Evolutionary conservation across 2,113 vertebrate genomes (phyloP).

Genomic region (Eptesicus fuscus): DNA sequence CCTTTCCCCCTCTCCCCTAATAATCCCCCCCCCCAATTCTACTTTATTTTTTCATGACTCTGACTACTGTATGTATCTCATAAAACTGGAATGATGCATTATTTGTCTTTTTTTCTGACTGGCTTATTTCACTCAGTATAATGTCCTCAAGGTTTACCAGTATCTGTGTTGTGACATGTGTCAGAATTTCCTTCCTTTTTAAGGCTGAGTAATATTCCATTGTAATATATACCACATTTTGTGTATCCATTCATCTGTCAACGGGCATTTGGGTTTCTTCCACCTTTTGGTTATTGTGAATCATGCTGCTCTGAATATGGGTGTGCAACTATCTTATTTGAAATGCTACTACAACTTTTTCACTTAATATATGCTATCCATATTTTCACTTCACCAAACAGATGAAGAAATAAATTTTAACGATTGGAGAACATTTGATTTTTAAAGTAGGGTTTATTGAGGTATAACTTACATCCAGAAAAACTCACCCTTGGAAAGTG

Average conservation of each 20-base stretch:
- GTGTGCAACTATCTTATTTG: neutral
- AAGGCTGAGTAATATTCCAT: neutral
- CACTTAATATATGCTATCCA: neutral
- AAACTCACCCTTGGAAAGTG: neutral
- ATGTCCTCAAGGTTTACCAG: neutral
- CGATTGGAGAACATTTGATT: neutral
- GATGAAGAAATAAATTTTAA: neutral
- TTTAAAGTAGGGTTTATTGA: neutral
- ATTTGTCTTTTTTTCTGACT: neutral
- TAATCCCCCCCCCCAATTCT: neutral
- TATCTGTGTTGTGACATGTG: neutral
- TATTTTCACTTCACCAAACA: neutral
- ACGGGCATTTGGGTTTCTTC: neutral
- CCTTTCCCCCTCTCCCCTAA: neutral
- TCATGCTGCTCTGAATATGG: neutral
- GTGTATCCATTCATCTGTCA: neutral
- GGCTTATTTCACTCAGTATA: neutral
- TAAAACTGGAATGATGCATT: neutral
- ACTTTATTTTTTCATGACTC: neutral
- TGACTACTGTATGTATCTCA: neutral
- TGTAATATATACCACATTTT: neutral
- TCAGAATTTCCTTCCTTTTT: neutral
- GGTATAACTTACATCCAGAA: neutral
- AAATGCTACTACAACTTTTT: neutral
- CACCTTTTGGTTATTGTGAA: neutral